phyloP scores from a whole-genome alignment of 2,888 invertebrate species.

The Macrophya annulata region DNA sequence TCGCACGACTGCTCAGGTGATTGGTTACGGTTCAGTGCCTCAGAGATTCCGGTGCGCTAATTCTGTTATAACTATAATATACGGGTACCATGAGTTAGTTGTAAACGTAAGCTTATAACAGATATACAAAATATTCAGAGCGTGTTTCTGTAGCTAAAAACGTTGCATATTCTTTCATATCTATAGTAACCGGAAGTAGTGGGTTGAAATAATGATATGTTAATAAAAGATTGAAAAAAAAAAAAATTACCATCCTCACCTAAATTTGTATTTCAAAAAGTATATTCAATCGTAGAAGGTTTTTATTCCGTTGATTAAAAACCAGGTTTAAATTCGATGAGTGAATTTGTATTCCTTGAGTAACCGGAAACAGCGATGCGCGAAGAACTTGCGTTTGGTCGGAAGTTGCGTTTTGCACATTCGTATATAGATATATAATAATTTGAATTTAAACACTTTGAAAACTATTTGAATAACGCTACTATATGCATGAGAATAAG shows the following conservation, averaged over 20 bases:
- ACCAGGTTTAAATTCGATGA: not conserved
- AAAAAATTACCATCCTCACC: conserved; percentile 18
- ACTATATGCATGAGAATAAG: not conserved
- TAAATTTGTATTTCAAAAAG: not conserved
- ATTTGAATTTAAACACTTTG: conserved; percentile 7
- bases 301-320: not conserved
- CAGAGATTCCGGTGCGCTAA: conserved; percentile 36
- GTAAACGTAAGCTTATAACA: not conserved
- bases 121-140: not conserved
- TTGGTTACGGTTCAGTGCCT: conserved; percentile 43
- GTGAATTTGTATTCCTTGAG: not conserved
- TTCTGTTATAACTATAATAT: not conserved
- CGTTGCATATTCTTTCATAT: not conserved
- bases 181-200: conserved; percentile 1
- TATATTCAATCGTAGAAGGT: not conserved
- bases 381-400: not conserved
- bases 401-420: not conserved
- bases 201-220: not conserved
- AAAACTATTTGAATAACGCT: conserved; percentile 17
- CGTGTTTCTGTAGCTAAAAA: not conserved
- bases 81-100: conserved; percentile 5
- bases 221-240: not conserved
- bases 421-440: not conserved
- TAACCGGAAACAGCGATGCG: conserved; percentile 19
- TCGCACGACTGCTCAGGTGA: conserved; percentile 35